Conservation (phyloP, 30 jellyfish, hydroid and myxozoan species). For the Clytia hemisphaerica region DNA sequence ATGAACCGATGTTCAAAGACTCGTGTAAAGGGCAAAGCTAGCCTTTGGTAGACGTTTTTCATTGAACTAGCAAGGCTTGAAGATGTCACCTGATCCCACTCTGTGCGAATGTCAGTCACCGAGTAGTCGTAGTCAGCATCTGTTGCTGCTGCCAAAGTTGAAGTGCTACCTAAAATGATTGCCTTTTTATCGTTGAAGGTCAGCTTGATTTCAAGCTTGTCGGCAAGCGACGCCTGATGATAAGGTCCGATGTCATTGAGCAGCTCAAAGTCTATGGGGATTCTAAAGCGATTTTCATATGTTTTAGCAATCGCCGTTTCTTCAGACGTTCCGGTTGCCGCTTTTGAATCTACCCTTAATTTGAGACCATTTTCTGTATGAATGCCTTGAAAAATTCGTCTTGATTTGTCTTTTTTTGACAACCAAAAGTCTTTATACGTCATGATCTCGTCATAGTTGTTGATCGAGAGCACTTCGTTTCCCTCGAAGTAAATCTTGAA, state of each 20-base stretch:
- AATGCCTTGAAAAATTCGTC: not conserved
- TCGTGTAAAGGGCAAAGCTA: not conserved
- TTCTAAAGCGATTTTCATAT: not conserved
- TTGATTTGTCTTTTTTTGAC: not conserved
- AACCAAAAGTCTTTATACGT: not conserved
- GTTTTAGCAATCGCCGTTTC: not conserved
- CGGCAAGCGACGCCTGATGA: not conserved
- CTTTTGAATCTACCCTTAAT: not conserved
- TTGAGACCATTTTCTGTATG: not conserved
- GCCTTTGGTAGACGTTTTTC: not conserved
- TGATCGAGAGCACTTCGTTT: not conserved
- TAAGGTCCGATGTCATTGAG: not conserved
- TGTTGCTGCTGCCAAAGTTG: not conserved
- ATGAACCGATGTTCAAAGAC: not conserved
- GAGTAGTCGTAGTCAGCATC: not conserved
- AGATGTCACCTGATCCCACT: not conserved
- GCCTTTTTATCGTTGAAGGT: not conserved
- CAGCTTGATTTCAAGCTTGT: not conserved
- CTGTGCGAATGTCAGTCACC: not conserved
- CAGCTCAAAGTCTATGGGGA: not conserved
- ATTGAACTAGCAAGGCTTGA: not conserved
- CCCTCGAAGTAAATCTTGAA: not conserved
- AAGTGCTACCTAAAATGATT: not conserved
- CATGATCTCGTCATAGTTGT: not conserved
- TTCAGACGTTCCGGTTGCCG: not conserved